Evolutionary conservation across 2,888 invertebrate genomes (phyloP).

Genomic region (Andricus quercusramuli): DNA sequence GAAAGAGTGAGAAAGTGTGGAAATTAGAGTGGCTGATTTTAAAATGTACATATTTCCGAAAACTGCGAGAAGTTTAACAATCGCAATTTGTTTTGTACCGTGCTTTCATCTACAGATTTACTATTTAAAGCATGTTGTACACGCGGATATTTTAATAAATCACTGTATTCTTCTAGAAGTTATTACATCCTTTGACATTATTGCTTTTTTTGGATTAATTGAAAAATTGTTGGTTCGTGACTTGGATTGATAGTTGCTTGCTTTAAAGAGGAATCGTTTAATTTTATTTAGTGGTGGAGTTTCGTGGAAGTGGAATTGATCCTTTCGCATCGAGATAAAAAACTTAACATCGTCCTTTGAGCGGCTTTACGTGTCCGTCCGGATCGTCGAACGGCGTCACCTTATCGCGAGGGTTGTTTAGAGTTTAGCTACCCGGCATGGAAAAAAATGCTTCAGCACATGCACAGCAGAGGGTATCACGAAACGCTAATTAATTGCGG

Average conservation of each 20-base stretch:
- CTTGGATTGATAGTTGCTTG: constrained; percentile 6
- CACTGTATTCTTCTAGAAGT: constrained; percentile 66
- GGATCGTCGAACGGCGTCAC: constrained; percentile 66
- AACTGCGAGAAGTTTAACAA: not conserved
- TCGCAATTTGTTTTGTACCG: constrained; percentile 38
- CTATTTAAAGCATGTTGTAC: constrained; percentile 44
- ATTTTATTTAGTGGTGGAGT: constrained; percentile 30
- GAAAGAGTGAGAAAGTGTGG: constrained; percentile 5
- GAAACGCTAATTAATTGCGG: constrained; percentile 76
- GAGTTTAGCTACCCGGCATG: constrained; percentile 53
- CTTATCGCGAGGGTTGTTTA: constrained; percentile 66
- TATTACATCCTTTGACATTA: not conserved
- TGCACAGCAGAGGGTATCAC: constrained; percentile 71
- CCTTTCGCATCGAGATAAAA: constrained; percentile 28
- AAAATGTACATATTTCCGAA: constrained; percentile 4
- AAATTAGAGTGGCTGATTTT: constrained; percentile 1
- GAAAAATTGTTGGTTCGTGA: constrained; percentile 28
- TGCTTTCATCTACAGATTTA: not conserved
- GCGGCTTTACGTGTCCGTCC: constrained; percentile 57
- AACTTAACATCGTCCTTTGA: constrained; percentile 32
- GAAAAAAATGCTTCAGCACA: constrained; percentile 69
- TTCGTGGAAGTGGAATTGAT: constrained; percentile 37
- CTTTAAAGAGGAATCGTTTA: constrained; percentile 3
- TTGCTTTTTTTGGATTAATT: constrained; percentile 33
- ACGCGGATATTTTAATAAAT: constrained; percentile 66